phyloP scores from a whole-genome alignment of 2,888 invertebrate genomes.

The Sussaba pulchella region DNA sequence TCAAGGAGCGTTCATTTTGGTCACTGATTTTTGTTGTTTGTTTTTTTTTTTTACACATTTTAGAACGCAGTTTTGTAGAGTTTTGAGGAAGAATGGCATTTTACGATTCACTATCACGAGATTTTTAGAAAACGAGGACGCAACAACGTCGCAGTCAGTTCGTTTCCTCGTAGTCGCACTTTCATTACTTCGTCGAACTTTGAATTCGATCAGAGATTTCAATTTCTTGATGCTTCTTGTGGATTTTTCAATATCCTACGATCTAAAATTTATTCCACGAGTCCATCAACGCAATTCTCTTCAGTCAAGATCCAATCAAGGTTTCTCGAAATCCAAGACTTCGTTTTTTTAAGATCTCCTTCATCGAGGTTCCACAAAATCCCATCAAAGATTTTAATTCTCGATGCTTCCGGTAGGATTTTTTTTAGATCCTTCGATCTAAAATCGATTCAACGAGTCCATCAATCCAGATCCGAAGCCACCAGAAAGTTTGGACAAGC shows the following conservation, averaged over 20 bases:
- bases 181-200: too few relatives aligned
- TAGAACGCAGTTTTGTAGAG: constrained; percentile 12
- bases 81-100: constrained; percentile 2
- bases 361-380: background rate
- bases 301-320: background rate
- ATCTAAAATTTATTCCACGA: too few relatives aligned
- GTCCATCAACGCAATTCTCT: too few relatives aligned
- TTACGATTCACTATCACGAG: background rate
- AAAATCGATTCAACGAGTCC: background rate
- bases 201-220: too few relatives aligned
- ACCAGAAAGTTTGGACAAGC: background rate
- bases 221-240: too few relatives aligned
- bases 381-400: background rate
- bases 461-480: background rate
- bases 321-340: background rate
- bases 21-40: constrained; percentile 1
- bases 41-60: constrained; percentile 43
- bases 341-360: background rate
- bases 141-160: background rate
- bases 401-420: too few relatives aligned
- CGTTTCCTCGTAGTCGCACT: background rate
- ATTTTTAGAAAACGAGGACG: background rate
- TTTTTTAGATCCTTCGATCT: background rate
- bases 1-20: constrained; percentile 32
- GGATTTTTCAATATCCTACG: too few relatives aligned